Base-by-base conservation (phyloP, 2,888 invertebrate genomes). In the Sarcophaga carnaria region DNA sequence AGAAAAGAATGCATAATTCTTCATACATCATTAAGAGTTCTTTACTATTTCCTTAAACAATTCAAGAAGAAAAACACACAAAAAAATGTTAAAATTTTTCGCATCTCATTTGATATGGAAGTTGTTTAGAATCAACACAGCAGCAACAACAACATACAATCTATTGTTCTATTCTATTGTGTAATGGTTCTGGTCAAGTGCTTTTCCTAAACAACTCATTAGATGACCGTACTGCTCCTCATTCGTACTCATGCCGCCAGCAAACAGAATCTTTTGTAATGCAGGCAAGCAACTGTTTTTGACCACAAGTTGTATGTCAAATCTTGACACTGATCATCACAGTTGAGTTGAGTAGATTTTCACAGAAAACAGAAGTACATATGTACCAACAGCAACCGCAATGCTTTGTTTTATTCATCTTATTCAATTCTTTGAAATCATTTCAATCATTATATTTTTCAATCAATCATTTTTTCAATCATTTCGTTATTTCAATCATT, bases 321-420 rank as follows among this genome's bases (percentile, higher is more conserved):
- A 92, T 92, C 92, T 92, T 92, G 91, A 92, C 90, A 92, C 91
- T 91, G 92, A 91, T 92, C 92, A 92, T 91, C 91, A 91, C 89
- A 91, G 91, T 90, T 88, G 89, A 84, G 84, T 87, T 84, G 75
- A 82, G 69, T 14, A 75, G 80, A 70, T 69, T 71, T 67, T 76
- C 11, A 71, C 49, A 47, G n/a, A 78, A 69, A 81, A 54, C 62
- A 59, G 37, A 1, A 2, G 8, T 37, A 37, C 2, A 37, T 8
- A 20, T 20, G 20, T 20, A 37, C 37, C 8, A 37, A 8, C 37
- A 37, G 37, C 37, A 37, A 10, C 37, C 8, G 8, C 8, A 37
- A 37, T 37, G 37, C 8, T 8, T 37, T 10, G 37, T 37, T 10
- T 10, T 37, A 37, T 37, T 37, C 2, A 37, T 37, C 1, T 37